Conservation (phyloP, 2,797 vertebrate genomes). For the Pipistrellus kuhlii region DNA sequence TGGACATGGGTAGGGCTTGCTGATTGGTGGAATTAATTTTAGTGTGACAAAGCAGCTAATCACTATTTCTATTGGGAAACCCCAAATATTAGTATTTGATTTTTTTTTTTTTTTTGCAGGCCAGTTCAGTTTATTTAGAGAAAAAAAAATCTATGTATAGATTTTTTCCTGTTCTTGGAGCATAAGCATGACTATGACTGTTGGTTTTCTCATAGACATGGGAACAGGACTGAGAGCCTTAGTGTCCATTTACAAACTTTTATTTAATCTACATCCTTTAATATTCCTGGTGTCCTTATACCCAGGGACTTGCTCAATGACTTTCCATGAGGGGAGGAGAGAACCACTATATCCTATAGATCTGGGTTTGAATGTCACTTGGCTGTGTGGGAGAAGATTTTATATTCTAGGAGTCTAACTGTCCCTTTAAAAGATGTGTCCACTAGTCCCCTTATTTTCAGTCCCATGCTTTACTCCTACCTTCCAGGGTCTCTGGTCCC, state of each 20-base stretch:
- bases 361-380: background rate
- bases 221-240: background rate
- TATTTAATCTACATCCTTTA: background rate
- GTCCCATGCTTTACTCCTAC: background rate
- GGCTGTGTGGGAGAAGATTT: background rate
- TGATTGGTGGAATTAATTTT: background rate
- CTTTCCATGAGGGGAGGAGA: background rate
- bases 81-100: background rate
- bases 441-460: background rate
- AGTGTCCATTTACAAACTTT: background rate
- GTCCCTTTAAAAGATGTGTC: background rate
- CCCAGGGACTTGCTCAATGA: background rate
- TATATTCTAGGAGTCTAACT: background rate
- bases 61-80: background rate
- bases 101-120: constrained; percentile 16
- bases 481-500: accelerated
- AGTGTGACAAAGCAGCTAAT: background rate
- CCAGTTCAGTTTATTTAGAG: background rate
- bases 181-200: background rate
- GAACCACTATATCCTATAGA: background rate
- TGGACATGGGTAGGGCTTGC: background rate
- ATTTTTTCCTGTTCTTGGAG: background rate
- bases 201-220: background rate
- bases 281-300: background rate
- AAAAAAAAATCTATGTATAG: background rate